These are phyloP conservation scores for Tetranychus urticae DNA, from an alignment of 1,140 invertebrate genomes.

Conservation along the genomic window DNA sequence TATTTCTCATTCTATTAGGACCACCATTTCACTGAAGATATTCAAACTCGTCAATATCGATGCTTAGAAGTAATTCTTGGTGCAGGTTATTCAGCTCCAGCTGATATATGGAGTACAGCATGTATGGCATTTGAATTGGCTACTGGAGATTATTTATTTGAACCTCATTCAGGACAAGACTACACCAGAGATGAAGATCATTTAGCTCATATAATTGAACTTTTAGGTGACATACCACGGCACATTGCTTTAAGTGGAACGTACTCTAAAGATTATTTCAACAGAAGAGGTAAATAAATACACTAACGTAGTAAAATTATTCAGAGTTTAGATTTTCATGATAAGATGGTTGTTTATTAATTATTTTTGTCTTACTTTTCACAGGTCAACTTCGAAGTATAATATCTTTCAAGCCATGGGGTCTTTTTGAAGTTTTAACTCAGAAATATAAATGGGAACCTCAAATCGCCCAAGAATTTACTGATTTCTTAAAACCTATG, in stretches of 20 bases:
- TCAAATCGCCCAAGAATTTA: conserved; percentile 60
- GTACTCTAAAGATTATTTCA: conserved; percentile 80
- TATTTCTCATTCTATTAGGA: conserved; percentile 21
- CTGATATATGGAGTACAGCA: conserved; percentile 96
- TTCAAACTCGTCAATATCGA: conserved; percentile 93
- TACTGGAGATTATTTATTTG: conserved; percentile 96
- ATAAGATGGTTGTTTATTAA: too few relatives aligned
- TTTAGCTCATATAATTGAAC: conserved; percentile 90
- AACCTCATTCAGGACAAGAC: conserved; percentile 63
- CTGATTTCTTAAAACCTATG: conserved; percentile 77
- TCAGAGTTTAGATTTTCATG: neutral
- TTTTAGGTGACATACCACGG: conserved; percentile 79
- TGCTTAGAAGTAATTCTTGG: conserved; percentile 85
- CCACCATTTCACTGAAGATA: conserved; percentile 80
- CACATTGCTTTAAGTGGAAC: conserved; percentile 67
- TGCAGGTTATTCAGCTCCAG: conserved; percentile 74
- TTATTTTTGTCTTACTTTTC: neutral
- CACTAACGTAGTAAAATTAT: neutral
- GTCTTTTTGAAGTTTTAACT: conserved; percentile 63
- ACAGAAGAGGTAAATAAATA: conserved; percentile 38
- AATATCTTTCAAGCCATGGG: conserved; percentile 77
- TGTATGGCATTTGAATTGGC: conserved; percentile 97
- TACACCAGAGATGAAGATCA: conserved; percentile 88
- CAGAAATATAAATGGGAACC: conserved; percentile 86
- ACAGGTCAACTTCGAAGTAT: conserved; percentile 64